These are phyloP conservation scores for Percina caprodes DNA, from an alignment of 2,113 vertebrate species.

Conservation along the genomic window DNA sequence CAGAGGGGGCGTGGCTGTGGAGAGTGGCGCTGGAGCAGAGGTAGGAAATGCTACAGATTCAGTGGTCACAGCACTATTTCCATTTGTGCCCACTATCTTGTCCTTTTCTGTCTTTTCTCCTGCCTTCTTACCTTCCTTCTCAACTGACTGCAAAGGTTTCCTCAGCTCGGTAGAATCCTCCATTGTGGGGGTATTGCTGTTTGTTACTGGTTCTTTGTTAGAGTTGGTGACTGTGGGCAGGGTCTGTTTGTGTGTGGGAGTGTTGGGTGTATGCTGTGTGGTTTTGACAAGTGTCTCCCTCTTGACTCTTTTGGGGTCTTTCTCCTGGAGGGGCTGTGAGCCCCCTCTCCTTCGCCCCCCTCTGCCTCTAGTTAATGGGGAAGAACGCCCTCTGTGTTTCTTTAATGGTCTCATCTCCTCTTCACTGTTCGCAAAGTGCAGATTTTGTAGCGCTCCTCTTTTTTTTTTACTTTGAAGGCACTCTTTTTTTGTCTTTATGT, in stretches of 20 bases:
- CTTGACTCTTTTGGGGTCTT: slow-evolving; percentile 76
- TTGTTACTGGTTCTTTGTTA: slow-evolving; percentile 67
- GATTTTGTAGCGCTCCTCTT: slow-evolving; percentile 43
- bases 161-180: slow-evolving; percentile 77
- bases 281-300: slow-evolving; percentile 72
- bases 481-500: slow-evolving; percentile 55
- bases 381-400: slow-evolving; percentile 83
- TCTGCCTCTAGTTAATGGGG: slow-evolving; percentile 86
- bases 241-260: slow-evolving; percentile 68
- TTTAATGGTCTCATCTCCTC: slow-evolving; percentile 88
- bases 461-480: slow-evolving; percentile 66
- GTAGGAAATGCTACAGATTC: slow-evolving; percentile 63
- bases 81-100: slow-evolving; percentile 58
- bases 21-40: slow-evolving; percentile 57
- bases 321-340: slow-evolving; percentile 67
- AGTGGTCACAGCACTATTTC: slow-evolving; percentile 49
- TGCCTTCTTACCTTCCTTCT: slow-evolving; percentile 63
- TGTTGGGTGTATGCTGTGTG: slow-evolving; percentile 66
- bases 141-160: slow-evolving; percentile 68
- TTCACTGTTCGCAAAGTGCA: slow-evolving; percentile 59
- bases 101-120: slow-evolving; percentile 75
- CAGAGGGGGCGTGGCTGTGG: slow-evolving; percentile 55
- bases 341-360: slow-evolving; percentile 82
- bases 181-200: slow-evolving; percentile 61
- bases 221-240: slow-evolving; percentile 54